A percentile compares a stretch with the other conserved stretches of the same genome.
These are phyloP conservation scores for Zaprionus obscuricornis DNA, from an alignment of 2,888 invertebrate species.

Conservation along the genomic window DNA sequence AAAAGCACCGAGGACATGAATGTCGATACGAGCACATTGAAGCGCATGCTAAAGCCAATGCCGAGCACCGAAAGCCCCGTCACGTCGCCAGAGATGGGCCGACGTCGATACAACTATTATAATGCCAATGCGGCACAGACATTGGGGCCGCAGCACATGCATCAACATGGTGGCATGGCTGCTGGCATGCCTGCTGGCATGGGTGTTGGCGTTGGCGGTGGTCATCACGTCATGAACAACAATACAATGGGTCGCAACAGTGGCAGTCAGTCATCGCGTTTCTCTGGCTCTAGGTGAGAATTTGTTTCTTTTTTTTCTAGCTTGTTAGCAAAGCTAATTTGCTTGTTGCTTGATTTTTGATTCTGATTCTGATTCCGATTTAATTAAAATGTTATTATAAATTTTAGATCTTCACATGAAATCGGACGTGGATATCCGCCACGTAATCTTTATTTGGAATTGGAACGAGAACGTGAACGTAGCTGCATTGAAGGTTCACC, in stretches of 20 bases:
- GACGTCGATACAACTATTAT: constrained; percentile 89
- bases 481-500: constrained; percentile 88
- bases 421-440: constrained; percentile 89
- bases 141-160: constrained; percentile 86
- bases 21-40: constrained; percentile 88
- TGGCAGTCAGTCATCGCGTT: constrained; percentile 87
- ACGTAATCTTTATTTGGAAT: constrained; percentile 90
- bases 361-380: background rate
- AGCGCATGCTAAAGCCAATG: constrained; percentile 97
- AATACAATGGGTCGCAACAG: constrained; percentile 84
- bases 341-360: background rate
- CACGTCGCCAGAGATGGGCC: constrained; percentile 95
- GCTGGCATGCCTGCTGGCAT: constrained; percentile 37
- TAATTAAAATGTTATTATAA: constrained; percentile 56
- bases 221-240: constrained; percentile 86
- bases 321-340: background rate
- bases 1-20: constrained; percentile 96
- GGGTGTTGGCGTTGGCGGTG: constrained; percentile 75
- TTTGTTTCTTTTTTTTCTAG: background rate
- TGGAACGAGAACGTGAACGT: constrained; percentile 90
- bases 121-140: constrained; percentile 83
- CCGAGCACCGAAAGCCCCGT: constrained; percentile 94
- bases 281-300: constrained; percentile 86
- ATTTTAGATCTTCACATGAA: constrained; percentile 87
- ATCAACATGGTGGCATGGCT: constrained; percentile 77